Evolutionary conservation across 1,140 invertebrate species (phyloP), one percentile per base, ranked within the genome.

Genomic region (Microplitis mediator): DNA sequence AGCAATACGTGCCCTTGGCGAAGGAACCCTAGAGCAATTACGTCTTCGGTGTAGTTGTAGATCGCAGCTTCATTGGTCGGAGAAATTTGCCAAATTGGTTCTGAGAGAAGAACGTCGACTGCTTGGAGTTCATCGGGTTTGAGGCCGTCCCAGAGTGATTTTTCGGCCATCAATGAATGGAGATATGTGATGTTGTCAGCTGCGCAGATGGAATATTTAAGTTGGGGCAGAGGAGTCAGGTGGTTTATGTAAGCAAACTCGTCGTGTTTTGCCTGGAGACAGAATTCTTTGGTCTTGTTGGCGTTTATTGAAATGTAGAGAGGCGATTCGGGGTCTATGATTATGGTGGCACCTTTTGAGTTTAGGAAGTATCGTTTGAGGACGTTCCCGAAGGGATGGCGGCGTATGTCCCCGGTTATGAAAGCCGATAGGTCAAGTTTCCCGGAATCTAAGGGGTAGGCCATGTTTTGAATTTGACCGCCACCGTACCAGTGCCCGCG

Each of bases 171-270:
- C n/a, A 90, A 90, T 0, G 90, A 91, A 78, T 95, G 94, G 1
- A 96, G 81, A 14, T 88, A 89, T 16, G 91, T 92, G 89, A 95
- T 94, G 74, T 95, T 94, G 69, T 89, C 88, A 0, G 92, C 92
- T 0, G 93, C 93, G 77, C 95, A 97, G 50, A 97, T 93, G 45
- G 94, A 94, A 76, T 97, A 97, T 69, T 93, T 94, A 71, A 97
- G 83, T 73, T 92, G 89, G 0, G 94, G 91, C 32, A 88, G 77
- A 3, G 88, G 84, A 0, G 90, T 91, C 11, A 91, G 75, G 4
- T 89, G 90, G 79, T 93, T 93, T 0, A 92, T 91, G 76, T 91
- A 95, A 0, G 93, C 93, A 81, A 95, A 94, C 16, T 91, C 90
- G 75, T 95, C 93, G 75, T 92, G 90, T 79, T 91, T 90, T 0